A percentile compares a stretch with the other conserved stretches of the same genome.
Conservation (phyloP, 35 echinoderm and acorn worm genomes). For the Lytechinus pictus region DNA sequence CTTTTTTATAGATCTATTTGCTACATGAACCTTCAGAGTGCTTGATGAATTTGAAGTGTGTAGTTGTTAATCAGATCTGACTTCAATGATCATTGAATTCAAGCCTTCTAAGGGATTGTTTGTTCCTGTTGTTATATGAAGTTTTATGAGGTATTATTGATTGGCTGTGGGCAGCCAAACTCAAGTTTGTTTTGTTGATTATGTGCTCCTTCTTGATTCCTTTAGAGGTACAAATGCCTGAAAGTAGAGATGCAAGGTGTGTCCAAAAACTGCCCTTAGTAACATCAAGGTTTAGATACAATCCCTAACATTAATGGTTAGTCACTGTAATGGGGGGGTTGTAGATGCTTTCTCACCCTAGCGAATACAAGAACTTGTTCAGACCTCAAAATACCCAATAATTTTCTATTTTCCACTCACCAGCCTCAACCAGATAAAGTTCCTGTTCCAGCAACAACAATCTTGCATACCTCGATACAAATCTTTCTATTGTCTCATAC, state of each 20-base stretch:
- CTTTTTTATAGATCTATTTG: not conserved
- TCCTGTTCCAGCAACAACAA: too few species aligned
- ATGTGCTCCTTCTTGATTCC: not conserved
- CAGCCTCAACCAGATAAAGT: too few species aligned
- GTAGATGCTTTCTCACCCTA: too few species aligned
- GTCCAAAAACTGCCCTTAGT: not conserved
- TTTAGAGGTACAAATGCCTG: not conserved
- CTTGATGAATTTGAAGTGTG: not conserved
- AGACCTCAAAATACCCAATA: too few species aligned
- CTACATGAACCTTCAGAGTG: not conserved
- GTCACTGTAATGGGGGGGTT: too few species aligned
- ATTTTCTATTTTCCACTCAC: too few species aligned
- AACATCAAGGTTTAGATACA: too few species aligned
- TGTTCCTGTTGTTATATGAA: not conserved
- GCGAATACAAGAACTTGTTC: too few species aligned
- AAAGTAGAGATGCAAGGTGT: not conserved
- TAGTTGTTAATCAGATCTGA: not conserved
- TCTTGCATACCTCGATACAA: too few species aligned
- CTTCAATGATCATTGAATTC: not conserved
- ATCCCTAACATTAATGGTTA: too few species aligned
- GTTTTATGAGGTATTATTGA: not conserved
- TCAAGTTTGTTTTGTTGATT: not conserved
- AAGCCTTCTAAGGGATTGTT: not conserved
- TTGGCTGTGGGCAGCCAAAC: not conserved
- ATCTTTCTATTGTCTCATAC: too few species aligned